A percentile compares a stretch with the other conserved stretches of the same genome.
phyloP scores from a whole-genome alignment of 2,797 vertebrate genomes.

The Phalanger gymnotis region DNA sequence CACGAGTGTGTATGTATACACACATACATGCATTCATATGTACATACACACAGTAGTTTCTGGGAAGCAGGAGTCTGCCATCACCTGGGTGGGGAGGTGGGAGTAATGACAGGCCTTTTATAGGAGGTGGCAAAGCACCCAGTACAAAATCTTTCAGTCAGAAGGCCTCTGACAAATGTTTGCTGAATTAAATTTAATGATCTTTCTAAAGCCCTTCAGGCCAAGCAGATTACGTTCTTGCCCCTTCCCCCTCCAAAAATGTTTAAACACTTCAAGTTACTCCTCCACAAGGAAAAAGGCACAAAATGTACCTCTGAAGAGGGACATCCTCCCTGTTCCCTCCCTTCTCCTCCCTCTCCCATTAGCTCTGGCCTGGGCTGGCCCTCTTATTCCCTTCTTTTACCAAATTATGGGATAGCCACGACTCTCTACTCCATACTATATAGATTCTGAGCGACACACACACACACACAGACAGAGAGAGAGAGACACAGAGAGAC shows the following conservation, averaged over 20 bases:
- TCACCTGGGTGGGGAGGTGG: not conserved
- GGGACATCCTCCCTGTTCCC: not conserved
- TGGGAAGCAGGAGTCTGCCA: not conserved
- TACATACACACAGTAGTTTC: not conserved
- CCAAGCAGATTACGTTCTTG: not conserved
- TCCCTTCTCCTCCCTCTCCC: not conserved
- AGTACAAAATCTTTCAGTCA: not conserved
- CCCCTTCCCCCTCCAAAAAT: not conserved
- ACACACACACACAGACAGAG: too few relatives aligned
- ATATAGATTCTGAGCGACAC: too few relatives aligned
- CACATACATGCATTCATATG: not conserved
- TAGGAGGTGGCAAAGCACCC: not conserved
- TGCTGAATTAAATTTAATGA: not conserved
- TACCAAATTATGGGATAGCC: not conserved
- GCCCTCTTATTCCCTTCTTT: not conserved
- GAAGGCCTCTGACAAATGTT: not conserved
- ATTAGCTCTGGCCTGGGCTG: not conserved
- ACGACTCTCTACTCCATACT: not conserved
- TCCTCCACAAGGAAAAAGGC: not conserved
- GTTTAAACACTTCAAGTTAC: not conserved
- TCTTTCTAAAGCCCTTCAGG: not conserved
- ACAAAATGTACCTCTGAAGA: not conserved
- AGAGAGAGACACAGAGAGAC: not conserved
- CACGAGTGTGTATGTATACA: too few relatives aligned
- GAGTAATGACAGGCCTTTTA: not conserved